Conservation (phyloP, 2,113 vertebrate species). For the Mus pahari region DNA sequence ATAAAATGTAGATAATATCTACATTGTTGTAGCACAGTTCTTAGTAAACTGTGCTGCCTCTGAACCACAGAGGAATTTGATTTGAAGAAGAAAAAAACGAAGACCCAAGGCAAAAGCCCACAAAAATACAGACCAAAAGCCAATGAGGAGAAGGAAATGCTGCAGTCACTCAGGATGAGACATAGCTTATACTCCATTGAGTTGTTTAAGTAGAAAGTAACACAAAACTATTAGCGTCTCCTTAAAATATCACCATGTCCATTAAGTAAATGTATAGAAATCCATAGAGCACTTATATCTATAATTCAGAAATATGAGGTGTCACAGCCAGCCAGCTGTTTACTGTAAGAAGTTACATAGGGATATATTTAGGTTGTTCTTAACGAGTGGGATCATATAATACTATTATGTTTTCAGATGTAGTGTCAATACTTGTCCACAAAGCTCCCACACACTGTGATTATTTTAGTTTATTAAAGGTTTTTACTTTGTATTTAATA, state of each 20-base stretch:
- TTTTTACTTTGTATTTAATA: not conserved
- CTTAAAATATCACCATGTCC: not conserved
- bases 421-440: not conserved
- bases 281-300: not conserved
- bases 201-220: not conserved
- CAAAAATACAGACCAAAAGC: not conserved
- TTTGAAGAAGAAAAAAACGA: not conserved
- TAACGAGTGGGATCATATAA: not conserved
- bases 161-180: not conserved
- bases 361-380: not conserved
- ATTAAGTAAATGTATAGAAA: not conserved
- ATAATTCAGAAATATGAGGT: not conserved
- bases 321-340: not conserved
- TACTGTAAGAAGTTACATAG: not conserved
- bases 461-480: not conserved
- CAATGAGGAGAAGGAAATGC: not conserved
- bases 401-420: not conserved
- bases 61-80: not conserved
- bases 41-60: accelerated
- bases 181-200: not conserved
- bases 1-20: not conserved
- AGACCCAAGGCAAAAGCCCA: accelerated
- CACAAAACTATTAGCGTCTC: not conserved
- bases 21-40: accelerated
- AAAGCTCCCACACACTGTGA: not conserved